Evolutionary conservation across 2,888 invertebrate species (phyloP).

Genomic region (Ceriagrion tenellum): DNA sequence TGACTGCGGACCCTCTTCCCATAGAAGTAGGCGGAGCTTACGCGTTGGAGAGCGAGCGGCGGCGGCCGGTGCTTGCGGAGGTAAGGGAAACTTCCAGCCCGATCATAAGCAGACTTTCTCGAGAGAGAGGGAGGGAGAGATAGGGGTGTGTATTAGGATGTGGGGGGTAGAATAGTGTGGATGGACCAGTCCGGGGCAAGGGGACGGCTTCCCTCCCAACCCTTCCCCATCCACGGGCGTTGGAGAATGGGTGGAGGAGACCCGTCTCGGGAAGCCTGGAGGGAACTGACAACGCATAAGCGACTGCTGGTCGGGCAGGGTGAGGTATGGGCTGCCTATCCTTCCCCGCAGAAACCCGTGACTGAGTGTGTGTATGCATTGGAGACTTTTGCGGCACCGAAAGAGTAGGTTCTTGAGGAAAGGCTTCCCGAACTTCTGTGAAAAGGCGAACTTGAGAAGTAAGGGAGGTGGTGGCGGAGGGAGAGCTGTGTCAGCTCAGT

Average conservation of each 20-base stretch:
- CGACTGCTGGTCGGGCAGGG: neutral
- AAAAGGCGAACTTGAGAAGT: neutral
- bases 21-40: neutral
- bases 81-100: neutral
- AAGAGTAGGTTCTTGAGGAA: neutral
- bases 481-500: neutral
- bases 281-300: neutral
- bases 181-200: neutral
- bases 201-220: neutral
- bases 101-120: neutral
- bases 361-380: neutral
- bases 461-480: neutral
- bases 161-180: neutral
- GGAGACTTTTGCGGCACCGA: constrained; percentile 10
- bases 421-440: neutral
- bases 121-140: too few relatives aligned
- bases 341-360: neutral
- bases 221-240: too few relatives aligned
- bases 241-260: neutral
- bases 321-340: neutral
- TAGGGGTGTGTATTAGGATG: too few relatives aligned
- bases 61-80: neutral
- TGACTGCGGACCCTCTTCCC: neutral
- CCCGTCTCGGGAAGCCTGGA: neutral
- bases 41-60: too few relatives aligned